A percentile compares a stretch with the other conserved stretches of the same genome.
Evolutionary conservation across 2,888 invertebrate genomes (phyloP).

Genomic region (Bombylius discolor): DNA sequence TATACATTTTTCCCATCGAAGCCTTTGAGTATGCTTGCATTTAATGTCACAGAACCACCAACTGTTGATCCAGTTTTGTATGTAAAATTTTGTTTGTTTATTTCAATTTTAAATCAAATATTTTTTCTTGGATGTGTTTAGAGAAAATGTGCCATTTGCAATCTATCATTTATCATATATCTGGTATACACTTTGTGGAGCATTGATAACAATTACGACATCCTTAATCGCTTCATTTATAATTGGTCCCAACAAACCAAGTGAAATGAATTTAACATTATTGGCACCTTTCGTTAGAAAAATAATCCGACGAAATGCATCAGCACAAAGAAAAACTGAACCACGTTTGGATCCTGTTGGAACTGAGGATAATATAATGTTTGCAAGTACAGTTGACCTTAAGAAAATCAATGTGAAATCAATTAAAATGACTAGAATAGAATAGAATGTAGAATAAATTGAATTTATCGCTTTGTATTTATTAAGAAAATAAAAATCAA

Average conservation of each 20-base stretch:
- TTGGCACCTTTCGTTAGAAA: slow-evolving; percentile 58
- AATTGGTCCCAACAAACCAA: slow-evolving; percentile 40
- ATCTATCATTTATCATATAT: slow-evolving; percentile 63
- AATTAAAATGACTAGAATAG: not conserved
- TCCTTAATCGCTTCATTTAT: slow-evolving; percentile 41
- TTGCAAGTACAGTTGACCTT: slow-evolving; percentile 9
- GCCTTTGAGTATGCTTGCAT: slow-evolving; percentile 24
- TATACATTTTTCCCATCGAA: slow-evolving; percentile 38
- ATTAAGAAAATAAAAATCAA: no score
- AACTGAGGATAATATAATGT: slow-evolving; percentile 9
- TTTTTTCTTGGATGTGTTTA: slow-evolving; percentile 25
- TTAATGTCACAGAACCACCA: slow-evolving; percentile 19
- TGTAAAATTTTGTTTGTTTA: not conserved
- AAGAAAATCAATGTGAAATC: slow-evolving; percentile 1
- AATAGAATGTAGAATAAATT: not conserved
- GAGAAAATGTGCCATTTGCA: slow-evolving; percentile 23
- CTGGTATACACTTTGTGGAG: slow-evolving; percentile 58
- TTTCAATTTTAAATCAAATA: not conserved
- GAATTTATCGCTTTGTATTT: no score
- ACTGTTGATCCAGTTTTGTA: slow-evolving; percentile 5
- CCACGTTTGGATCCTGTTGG: slow-evolving; percentile 13
- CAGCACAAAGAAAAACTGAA: not conserved
- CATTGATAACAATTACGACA: slow-evolving; percentile 42
- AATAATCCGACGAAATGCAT: slow-evolving; percentile 29
- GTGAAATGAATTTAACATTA: slow-evolving; percentile 44